phyloP scores from a whole-genome alignment of 2,113 vertebrate genomes.

The Corydoras sp. region DNA sequence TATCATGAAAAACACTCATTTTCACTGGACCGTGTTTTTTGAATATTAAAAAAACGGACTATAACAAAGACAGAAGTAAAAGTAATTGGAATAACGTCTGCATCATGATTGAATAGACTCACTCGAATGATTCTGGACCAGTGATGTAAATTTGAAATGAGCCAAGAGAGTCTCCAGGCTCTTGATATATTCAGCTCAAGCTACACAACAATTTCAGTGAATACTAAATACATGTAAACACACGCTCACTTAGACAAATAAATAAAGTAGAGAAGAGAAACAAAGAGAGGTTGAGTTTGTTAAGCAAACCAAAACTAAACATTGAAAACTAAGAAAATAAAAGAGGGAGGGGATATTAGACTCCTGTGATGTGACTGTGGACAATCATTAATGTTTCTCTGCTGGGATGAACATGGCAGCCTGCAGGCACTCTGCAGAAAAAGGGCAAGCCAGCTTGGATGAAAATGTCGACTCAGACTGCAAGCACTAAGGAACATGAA shows the following conservation, averaged over 20 bases:
- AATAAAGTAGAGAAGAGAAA: not conserved
- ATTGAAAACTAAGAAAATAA: not conserved
- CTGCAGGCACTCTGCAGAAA: slow-evolving; percentile 13
- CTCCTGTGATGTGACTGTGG: slow-evolving; percentile 6
- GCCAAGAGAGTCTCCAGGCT: slow-evolving; percentile 26
- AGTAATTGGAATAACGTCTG: slow-evolving; percentile 20
- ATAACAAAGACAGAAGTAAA: not conserved
- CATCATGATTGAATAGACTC: slow-evolving; percentile 15
- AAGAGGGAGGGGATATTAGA: too few species aligned
- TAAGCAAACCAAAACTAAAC: not conserved
- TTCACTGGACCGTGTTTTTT: not conserved
- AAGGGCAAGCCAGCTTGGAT: not conserved
- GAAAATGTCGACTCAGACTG: slow-evolving; percentile 16
- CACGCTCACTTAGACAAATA: not conserved
- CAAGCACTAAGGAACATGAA: not conserved
- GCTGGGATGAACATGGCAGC: slow-evolving; percentile 17
- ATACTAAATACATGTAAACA: slow-evolving; percentile 23
- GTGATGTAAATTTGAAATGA: slow-evolving; percentile 24
- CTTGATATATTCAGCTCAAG: slow-evolving; percentile 25
- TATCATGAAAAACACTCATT: too few species aligned
- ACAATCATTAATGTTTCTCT: slow-evolving; percentile 19
- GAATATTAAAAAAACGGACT: not conserved
- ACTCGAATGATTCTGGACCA: slow-evolving; percentile 19
- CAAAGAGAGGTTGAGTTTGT: not conserved
- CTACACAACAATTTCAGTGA: slow-evolving; percentile 24